These are phyloP conservation scores for Orchesella flavescens DNA, from an alignment of 2,888 invertebrate genomes.

Conservation along the genomic window DNA sequence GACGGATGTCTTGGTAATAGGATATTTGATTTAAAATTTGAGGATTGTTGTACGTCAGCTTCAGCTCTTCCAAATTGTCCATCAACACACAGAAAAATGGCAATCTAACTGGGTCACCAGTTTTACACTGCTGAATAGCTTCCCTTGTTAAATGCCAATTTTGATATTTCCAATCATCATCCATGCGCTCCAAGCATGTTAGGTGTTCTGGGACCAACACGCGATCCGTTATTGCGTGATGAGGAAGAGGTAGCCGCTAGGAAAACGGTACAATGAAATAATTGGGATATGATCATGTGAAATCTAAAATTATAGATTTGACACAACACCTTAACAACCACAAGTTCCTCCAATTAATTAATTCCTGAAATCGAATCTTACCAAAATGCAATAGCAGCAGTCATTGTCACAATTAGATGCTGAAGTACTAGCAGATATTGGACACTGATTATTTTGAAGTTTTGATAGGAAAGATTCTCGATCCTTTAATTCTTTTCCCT, in stretches of 20 bases:
- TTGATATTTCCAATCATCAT: not conserved
- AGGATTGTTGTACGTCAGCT: conserved; percentile 24
- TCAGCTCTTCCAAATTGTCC: conserved; percentile 37
- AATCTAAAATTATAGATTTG: too few relatives aligned
- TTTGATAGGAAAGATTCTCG: conserved; percentile 1
- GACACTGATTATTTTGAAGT: conserved; percentile 20
- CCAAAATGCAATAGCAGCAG: conserved; percentile 68
- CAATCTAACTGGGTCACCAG: not conserved
- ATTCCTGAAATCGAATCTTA: conserved; percentile 22
- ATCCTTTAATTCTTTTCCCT: conserved; percentile 16
- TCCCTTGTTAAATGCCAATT: conserved; percentile 2
- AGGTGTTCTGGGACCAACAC: conserved; percentile 12
- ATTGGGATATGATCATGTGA: too few relatives aligned
- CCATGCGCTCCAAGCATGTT: not conserved
- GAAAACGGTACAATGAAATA: not conserved
- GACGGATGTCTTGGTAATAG: not conserved
- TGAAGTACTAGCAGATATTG: not conserved
- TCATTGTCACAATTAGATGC: conserved; percentile 42
- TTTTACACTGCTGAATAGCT: conserved; percentile 7
- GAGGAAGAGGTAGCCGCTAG: conserved; percentile 42
- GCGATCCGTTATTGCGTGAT: conserved; percentile 23
- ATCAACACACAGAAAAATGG: conserved; percentile 32
- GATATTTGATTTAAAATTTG: not conserved
- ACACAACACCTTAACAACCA: too few relatives aligned
- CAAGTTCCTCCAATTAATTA: too few relatives aligned